A percentile compares a stretch with the other conserved stretches of the same genome.
These are phyloP conservation scores for Natator depressus DNA, from an alignment of 2,113 vertebrate genomes.

Conservation along the genomic window DNA sequence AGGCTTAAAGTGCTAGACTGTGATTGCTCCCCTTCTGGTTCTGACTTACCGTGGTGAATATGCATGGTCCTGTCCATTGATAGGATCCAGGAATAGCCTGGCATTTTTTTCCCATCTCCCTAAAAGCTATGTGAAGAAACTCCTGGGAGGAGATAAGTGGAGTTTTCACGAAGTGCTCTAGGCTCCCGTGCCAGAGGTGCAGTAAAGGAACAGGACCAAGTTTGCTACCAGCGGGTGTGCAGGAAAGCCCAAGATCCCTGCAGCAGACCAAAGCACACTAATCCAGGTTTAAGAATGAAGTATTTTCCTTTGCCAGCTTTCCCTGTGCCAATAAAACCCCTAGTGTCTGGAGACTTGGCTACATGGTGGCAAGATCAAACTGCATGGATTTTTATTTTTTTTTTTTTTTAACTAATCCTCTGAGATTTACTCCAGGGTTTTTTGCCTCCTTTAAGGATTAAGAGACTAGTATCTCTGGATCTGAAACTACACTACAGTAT, in stretches of 20 bases:
- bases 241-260: background rate
- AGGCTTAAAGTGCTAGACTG: background rate
- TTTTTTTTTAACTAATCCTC: background rate
- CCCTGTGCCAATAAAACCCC: background rate
- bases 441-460: background rate
- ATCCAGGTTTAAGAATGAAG: background rate
- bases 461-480: fast-evolving
- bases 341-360: background rate
- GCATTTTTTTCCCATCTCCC: background rate
- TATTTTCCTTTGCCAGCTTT: background rate
- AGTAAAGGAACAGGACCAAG: background rate
- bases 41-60: background rate
- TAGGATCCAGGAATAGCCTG: background rate
- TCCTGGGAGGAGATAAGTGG: background rate
- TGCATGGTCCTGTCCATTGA: background rate
- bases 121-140: background rate
- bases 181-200: background rate
- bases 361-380: fast-evolving
- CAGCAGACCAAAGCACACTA: background rate
- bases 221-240: background rate
- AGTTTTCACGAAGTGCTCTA: background rate
- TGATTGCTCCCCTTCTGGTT: background rate
- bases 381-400: too few species aligned
- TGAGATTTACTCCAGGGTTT: fast-evolving
- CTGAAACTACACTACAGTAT: background rate